A percentile compares a stretch with the other conserved stretches of the same genome.
Evolutionary conservation across 2,113 vertebrate genomes (phyloP).

Genomic region (Electrona antarctica): DNA sequence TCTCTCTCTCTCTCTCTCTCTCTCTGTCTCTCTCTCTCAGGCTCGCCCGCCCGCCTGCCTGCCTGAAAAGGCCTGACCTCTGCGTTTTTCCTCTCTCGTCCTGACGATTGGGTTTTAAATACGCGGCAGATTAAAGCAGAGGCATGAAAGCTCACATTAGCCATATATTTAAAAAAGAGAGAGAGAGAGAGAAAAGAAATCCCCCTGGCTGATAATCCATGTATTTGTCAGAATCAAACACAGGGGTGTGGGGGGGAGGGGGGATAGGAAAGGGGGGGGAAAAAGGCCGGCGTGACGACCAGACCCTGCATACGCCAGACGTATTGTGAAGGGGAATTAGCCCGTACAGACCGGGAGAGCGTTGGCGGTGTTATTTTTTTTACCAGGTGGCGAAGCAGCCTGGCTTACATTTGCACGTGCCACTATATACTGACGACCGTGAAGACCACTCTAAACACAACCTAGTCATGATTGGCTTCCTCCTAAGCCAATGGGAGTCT

Average conservation of each 20-base stretch:
- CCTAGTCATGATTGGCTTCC: too few species aligned
- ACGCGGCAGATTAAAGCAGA: conserved; percentile 81
- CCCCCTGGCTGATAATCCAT: conserved; percentile 78
- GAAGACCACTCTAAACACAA: too few species aligned
- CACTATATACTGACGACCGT: too few species aligned
- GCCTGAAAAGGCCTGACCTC: conserved; percentile 75
- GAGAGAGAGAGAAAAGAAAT: conserved; percentile 45
- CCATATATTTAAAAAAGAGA: conserved; percentile 72
- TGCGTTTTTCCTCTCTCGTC: conserved; percentile 69
- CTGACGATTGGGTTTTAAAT: conserved; percentile 82
- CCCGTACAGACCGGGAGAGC: too few species aligned
- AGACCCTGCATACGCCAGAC: conserved; percentile 59
- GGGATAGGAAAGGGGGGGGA: conserved; percentile 73
- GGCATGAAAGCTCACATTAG: conserved; percentile 82
- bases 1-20: conserved; percentile 1
- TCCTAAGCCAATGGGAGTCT: too few species aligned
- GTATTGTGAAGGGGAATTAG: conserved; percentile 77
- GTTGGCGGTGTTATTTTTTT: too few species aligned
- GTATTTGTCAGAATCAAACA: conserved; percentile 83
- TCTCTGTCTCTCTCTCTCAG: neutral
- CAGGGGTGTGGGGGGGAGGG: conserved; percentile 12
- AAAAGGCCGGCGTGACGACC: conserved; percentile 66
- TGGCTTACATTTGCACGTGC: too few species aligned
- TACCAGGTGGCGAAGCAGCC: too few species aligned
- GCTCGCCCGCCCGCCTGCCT: conserved; percentile 8